Base-by-base conservation (phyloP, 2,888 invertebrate genomes). In the Drosophila conformis region DNA sequence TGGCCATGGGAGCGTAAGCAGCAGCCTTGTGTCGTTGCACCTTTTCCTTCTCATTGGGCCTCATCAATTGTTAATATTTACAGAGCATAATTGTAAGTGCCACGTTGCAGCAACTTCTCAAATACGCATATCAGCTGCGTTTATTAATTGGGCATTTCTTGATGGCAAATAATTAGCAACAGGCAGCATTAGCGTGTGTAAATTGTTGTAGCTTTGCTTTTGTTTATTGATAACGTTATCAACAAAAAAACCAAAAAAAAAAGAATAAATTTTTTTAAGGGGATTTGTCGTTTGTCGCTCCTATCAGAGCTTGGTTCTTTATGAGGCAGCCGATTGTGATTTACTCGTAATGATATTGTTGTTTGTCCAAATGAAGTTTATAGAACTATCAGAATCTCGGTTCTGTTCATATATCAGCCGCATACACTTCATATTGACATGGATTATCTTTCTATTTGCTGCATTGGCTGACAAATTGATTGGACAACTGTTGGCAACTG, bases 361-460 rank as follows among this genome's bases (percentile, higher is more conserved):
- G 54, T 69, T 72, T 72, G 72, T 67, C 59, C 31, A 52, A 69
- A 40, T 75, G 48, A 57, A 58, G 72, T 68, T 64, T 57, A 67
- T 67, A 54, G 29, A 51, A 46, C 21, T 46, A 53, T 54, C 46
- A 46, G 15, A 48, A n/a, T 58, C 38, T 59, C 48, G 42, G 25
- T 54, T 25, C 42, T 40, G 42, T 31, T 25, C 15, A 40, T 25
- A 25, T 52, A 56, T 52, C 78, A 59, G 25, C 25, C 11, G 25
- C 11, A 40, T 11, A 29, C 31, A 61, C 63, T 77, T 64, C 46
- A 63, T 64, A 67, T 52, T 80, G 83, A 86, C 83, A 81, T 69
- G 83, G 78, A 81, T 83, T 80, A 78, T 48, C 54, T 76, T 70
- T 69, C 56, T 83, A 78, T 80, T 74, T 69, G 76, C 68, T 53